These are phyloP conservation scores for Camarhynchus parvulus DNA, from an alignment of 2,113 vertebrate genomes.

Conservation along the genomic window DNA sequence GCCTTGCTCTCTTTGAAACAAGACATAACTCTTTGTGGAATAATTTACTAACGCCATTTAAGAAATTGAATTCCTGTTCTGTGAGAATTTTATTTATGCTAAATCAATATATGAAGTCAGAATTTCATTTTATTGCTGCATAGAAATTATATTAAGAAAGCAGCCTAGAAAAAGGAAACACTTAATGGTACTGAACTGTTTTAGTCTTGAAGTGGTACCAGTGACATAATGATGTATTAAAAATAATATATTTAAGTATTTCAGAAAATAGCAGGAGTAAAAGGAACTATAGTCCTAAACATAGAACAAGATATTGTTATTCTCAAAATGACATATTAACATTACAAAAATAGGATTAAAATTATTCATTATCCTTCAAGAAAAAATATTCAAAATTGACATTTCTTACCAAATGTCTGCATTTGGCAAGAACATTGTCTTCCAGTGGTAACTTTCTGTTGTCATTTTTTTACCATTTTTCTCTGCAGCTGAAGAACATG, in stretches of 20 bases:
- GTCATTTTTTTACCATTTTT: not conserved
- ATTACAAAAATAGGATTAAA: not conserved
- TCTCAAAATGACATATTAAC: not conserved
- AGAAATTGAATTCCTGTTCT: conserved; percentile 47
- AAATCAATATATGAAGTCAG: conserved; percentile 59
- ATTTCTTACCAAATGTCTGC: not conserved
- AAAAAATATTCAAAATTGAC: not conserved
- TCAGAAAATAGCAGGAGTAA: not conserved
- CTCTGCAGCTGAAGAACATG: not conserved
- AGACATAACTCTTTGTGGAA: not conserved
- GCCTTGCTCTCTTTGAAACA: not conserved
- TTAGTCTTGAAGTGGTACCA: not conserved
- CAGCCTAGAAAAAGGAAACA: conserved; percentile 6
- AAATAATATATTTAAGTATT: not conserved
- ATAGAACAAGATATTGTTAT: not conserved
- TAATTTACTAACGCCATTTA: conserved; percentile 42
- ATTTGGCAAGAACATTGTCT: not conserved
- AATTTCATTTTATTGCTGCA: conserved; percentile 20
- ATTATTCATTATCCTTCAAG: not conserved
- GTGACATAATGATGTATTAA: not conserved
- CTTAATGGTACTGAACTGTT: not conserved
- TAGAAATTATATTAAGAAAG: conserved; percentile 22
- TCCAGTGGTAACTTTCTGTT: not conserved
- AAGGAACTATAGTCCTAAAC: not conserved
- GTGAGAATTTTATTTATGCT: conserved; percentile 47